Conservation (phyloP, 1,140 invertebrate species). For the Camponotus pennsylvanicus region DNA sequence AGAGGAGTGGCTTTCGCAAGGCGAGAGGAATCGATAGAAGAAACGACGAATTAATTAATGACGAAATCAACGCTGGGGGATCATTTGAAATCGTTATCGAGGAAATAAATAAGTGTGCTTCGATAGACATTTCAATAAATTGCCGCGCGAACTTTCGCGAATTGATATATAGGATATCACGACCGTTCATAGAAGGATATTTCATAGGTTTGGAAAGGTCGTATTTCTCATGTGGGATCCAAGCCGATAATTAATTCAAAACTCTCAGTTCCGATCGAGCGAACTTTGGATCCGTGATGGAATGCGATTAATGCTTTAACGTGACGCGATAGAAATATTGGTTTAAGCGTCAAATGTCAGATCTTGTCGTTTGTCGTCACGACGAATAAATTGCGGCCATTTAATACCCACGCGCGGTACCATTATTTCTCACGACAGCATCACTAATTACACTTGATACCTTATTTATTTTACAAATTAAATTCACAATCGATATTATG, state of each 20-base stretch:
- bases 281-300: neutral
- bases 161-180: neutral
- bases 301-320: slow-evolving; percentile 6
- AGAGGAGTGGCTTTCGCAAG: slow-evolving; percentile 20
- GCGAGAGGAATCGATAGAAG: neutral
- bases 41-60: slow-evolving; percentile 23
- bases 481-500: slow-evolving; percentile 14
- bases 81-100: slow-evolving; percentile 21
- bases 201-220: neutral
- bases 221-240: neutral
- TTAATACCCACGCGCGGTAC: neutral
- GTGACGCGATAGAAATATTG: slow-evolving; percentile 10
- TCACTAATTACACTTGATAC: slow-evolving; percentile 31
- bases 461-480: slow-evolving; percentile 44
- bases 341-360: slow-evolving; percentile 30
- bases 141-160: slow-evolving; percentile 5
- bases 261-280: neutral
- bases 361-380: neutral
- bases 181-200: neutral
- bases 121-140: neutral
- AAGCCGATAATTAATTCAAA: slow-evolving; percentile 21
- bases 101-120: neutral
- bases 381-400: neutral
- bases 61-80: neutral
- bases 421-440: neutral